phyloP scores from a whole-genome alignment of 1,140 invertebrate species.

The Hycleus cichorii region DNA sequence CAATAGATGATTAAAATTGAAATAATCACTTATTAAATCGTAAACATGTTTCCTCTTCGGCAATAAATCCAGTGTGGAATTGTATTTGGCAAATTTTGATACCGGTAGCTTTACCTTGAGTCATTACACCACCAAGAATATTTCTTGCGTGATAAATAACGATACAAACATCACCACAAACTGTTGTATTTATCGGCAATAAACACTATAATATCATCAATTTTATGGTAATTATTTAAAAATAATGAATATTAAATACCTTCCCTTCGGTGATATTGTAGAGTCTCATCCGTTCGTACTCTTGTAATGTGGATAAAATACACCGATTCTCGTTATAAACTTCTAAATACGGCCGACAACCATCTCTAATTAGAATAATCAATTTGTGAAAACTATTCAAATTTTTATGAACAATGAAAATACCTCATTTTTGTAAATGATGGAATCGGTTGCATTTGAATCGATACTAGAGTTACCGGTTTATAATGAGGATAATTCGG shows the following conservation, averaged over 20 bases:
- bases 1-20: constrained; percentile 1
- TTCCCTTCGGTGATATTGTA: constrained; percentile 71
- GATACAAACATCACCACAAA: constrained; percentile 78
- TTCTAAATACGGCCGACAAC: constrained; percentile 88
- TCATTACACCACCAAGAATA: constrained; percentile 68
- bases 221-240: constrained; percentile 21
- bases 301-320: constrained; percentile 72
- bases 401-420: constrained; percentile 18
- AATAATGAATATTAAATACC: constrained; percentile 42
- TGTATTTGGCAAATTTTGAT: constrained; percentile 84
- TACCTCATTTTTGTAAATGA: constrained; percentile 84
- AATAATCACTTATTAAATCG: constrained; percentile 60
- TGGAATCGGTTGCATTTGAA: constrained; percentile 79
- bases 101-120: constrained; percentile 67
- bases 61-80: constrained; percentile 82
- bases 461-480: constrained; percentile 65
- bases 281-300: constrained; percentile 84
- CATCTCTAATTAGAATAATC: constrained; percentile 57
- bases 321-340: constrained; percentile 83
- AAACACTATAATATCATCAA: constrained; percentile 30
- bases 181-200: constrained; percentile 49
- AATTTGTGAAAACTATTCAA: background rate
- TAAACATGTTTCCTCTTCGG: constrained; percentile 62
- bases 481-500: constrained; percentile 63
- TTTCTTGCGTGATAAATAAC: constrained; percentile 79